Percentiles rank a stretch among this genome's conserved stretches.
Evolutionary conservation across 2,797 vertebrate genomes (phyloP).

Genomic region (Apogon talboti): DNA sequence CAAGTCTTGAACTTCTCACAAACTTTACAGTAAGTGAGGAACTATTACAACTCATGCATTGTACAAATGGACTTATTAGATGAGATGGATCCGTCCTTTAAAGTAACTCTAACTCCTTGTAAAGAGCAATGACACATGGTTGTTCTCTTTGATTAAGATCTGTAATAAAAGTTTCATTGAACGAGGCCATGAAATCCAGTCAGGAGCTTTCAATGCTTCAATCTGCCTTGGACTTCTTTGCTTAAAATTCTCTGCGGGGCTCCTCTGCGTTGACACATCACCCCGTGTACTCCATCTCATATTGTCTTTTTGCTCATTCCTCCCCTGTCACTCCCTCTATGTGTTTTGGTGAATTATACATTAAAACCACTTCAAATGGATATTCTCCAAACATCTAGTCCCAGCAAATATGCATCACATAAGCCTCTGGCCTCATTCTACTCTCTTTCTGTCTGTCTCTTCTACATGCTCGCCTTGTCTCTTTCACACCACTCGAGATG

Average conservation of each 20-base stretch:
- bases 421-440: slow-evolving; percentile 50
- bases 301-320: slow-evolving; percentile 42
- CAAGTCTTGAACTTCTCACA: too few species aligned
- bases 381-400: slow-evolving; percentile 60
- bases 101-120: too few species aligned
- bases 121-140: slow-evolving; percentile 14
- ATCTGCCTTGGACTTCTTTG: slow-evolving; percentile 20
- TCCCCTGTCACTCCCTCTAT: slow-evolving; percentile 33
- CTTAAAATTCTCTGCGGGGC: slow-evolving; percentile 45
- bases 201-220: slow-evolving; percentile 7
- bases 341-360: slow-evolving; percentile 75
- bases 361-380: slow-evolving; percentile 65
- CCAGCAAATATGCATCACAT: slow-evolving; percentile 71
- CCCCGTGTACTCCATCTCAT: slow-evolving; percentile 41
- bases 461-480: slow-evolving; percentile 16
- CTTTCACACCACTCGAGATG: slow-evolving; percentile 45
- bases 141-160: slow-evolving; percentile 25
- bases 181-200: slow-evolving; percentile 19
- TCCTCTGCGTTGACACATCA: slow-evolving; percentile 46
- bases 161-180: slow-evolving; percentile 33
- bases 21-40: too few species aligned
- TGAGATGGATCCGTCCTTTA: too few species aligned
- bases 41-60: too few species aligned
- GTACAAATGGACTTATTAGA: too few species aligned
- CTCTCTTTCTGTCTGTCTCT: slow-evolving; percentile 42